Evolutionary conservation across 2,797 vertebrate genomes (phyloP).

Genomic region (Siniperca obscura): DNA sequence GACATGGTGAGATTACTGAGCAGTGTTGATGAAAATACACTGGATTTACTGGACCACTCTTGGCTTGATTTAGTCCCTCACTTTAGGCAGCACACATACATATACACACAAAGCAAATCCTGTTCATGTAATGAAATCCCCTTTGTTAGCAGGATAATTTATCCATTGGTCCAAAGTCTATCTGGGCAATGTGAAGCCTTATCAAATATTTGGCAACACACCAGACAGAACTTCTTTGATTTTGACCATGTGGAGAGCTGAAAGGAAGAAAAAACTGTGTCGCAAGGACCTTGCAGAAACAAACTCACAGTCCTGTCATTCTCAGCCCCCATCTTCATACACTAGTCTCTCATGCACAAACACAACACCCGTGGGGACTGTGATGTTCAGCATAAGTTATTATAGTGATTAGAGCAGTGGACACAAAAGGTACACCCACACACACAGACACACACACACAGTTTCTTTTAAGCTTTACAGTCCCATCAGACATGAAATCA

Average conservation of each 20-base stretch:
- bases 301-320: background rate
- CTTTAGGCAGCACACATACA: background rate
- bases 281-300: constrained; percentile 22
- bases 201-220: constrained; percentile 69
- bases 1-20: constrained; percentile 48
- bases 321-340: constrained; percentile 3
- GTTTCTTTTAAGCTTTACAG: constrained; percentile 30
- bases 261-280: constrained; percentile 10
- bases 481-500: constrained; percentile 42
- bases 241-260: constrained; percentile 38
- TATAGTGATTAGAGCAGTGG: constrained; percentile 53
- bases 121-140: constrained; percentile 62
- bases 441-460: background rate
- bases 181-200: constrained; percentile 48
- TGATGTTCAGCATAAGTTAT: constrained; percentile 57
- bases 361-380: constrained; percentile 41
- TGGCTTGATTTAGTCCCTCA: constrained; percentile 16
- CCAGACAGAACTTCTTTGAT: constrained; percentile 51
- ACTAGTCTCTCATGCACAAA: constrained; percentile 34
- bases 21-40: constrained; percentile 35
- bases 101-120: constrained; percentile 41
- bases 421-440: constrained; percentile 20
- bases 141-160: constrained; percentile 63
- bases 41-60: constrained; percentile 31
- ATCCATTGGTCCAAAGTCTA: constrained; percentile 52